Conservation (phyloP, 2,888 invertebrate species). For the Cerastoderma edule region DNA sequence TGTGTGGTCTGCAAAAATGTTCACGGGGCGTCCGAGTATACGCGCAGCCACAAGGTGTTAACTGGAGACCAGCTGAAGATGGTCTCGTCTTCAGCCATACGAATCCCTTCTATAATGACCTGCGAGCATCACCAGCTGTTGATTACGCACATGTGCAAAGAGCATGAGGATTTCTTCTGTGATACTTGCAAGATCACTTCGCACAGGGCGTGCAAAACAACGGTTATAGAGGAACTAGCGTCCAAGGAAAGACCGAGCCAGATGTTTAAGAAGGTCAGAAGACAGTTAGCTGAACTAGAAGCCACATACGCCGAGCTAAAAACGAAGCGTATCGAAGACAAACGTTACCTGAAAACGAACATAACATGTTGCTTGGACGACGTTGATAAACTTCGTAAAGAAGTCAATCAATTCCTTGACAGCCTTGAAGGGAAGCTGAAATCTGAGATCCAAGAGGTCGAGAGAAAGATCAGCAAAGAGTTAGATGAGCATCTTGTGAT, state of each 20-base stretch:
- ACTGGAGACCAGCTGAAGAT: not conserved
- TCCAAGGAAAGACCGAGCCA: not conserved
- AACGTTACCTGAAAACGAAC: not conserved
- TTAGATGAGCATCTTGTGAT: not conserved
- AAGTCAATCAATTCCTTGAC: not conserved
- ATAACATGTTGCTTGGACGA: not conserved
- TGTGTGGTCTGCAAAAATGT: not conserved
- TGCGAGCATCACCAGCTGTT: constrained; percentile 1
- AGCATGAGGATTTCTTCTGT: not conserved
- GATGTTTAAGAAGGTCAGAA: not conserved
- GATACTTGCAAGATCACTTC: not conserved
- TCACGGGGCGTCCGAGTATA: not conserved
- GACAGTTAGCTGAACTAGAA: not conserved
- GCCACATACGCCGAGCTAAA: not conserved
- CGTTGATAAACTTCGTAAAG: not conserved
- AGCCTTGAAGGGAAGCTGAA: not conserved
- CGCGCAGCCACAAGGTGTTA: not conserved
- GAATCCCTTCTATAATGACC: constrained; percentile 1
- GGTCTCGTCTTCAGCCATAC: too few relatives aligned
- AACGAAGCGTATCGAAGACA: not conserved
- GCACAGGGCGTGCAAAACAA: not conserved
- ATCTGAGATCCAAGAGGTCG: not conserved
- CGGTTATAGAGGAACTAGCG: not conserved
- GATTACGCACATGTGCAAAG: constrained; percentile 1
- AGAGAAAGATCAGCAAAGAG: not conserved